phyloP scores from a whole-genome alignment of 2,888 invertebrate species.

The Drosophila anomalata region DNA sequence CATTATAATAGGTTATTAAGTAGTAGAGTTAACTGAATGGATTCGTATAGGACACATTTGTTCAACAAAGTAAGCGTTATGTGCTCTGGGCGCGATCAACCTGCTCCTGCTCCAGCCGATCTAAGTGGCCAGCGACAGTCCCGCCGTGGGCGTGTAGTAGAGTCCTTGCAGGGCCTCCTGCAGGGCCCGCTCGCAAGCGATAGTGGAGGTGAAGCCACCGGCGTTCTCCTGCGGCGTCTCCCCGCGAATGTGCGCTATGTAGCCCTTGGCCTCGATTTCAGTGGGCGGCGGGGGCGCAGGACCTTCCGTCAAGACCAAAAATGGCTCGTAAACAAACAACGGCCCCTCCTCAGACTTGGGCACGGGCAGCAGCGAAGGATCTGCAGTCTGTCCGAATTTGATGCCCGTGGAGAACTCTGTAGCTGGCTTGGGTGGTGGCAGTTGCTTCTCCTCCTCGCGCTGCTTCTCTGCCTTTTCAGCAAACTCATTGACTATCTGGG shows the following conservation, averaged over 20 bases:
- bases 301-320: slow-evolving; percentile 87
- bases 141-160: slow-evolving; percentile 74
- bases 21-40: slow-evolving; percentile 30
- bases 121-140: slow-evolving; percentile 30
- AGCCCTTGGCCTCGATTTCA: slow-evolving; percentile 88
- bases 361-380: slow-evolving; percentile 87
- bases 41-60: slow-evolving; percentile 51
- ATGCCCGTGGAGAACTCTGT: slow-evolving; percentile 95
- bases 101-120: neutral
- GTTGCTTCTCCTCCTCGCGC: slow-evolving; percentile 86
- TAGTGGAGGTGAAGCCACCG: slow-evolving; percentile 92
- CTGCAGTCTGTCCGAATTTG: slow-evolving; percentile 88
- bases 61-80: slow-evolving; percentile 64
- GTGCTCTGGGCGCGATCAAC: slow-evolving; percentile 33
- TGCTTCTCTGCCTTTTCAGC: slow-evolving; percentile 88
- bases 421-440: slow-evolving; percentile 83
- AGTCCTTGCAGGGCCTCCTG: slow-evolving; percentile 94
- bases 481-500: slow-evolving; percentile 93
- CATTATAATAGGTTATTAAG: slow-evolving; percentile 20
- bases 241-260: slow-evolving; percentile 89
- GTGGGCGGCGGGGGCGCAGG: slow-evolving; percentile 88
- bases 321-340: slow-evolving; percentile 88
- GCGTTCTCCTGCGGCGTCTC: slow-evolving; percentile 91
- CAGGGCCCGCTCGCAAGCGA: slow-evolving; percentile 93
- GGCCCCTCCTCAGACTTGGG: slow-evolving; percentile 91